phyloP scores from a whole-genome alignment of 2,113 vertebrate genomes.

The Sphaerodactylus townsendi region DNA sequence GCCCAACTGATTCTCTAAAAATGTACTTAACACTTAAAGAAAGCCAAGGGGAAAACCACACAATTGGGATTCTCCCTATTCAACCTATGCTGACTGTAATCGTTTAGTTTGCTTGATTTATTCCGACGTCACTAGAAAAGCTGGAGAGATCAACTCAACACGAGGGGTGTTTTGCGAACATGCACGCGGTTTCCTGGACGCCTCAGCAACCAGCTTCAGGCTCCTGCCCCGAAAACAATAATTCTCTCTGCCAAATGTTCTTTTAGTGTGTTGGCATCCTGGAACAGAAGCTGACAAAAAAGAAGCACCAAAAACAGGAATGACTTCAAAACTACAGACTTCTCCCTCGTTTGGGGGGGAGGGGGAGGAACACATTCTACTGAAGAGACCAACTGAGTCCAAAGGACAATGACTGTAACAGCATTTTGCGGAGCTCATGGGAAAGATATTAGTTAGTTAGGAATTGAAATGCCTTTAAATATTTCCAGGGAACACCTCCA shows the following conservation, averaged over 20 bases:
- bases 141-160: neutral
- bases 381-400: neutral
- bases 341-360: neutral
- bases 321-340: neutral
- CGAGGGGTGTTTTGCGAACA: neutral
- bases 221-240: neutral
- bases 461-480: neutral
- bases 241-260: constrained; percentile 3
- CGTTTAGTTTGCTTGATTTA: neutral
- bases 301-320: neutral
- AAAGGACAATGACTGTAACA: neutral
- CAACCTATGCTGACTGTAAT: neutral
- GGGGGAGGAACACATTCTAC: fast-evolving
- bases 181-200: constrained; percentile 7
- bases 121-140: neutral
- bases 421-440: neutral
- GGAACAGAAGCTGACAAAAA: neutral
- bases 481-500: neutral
- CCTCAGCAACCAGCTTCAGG: neutral
- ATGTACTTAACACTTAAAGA: too few relatives aligned
- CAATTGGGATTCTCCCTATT: neutral
- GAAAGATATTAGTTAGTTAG: neutral
- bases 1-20: neutral
- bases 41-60: too few relatives aligned
- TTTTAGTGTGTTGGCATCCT: neutral